Percentiles rank a stretch among this genome's conserved stretches.
Evolutionary conservation across 2,113 vertebrate species (phyloP).

Genomic region (Hemichromis elongatus): DNA sequence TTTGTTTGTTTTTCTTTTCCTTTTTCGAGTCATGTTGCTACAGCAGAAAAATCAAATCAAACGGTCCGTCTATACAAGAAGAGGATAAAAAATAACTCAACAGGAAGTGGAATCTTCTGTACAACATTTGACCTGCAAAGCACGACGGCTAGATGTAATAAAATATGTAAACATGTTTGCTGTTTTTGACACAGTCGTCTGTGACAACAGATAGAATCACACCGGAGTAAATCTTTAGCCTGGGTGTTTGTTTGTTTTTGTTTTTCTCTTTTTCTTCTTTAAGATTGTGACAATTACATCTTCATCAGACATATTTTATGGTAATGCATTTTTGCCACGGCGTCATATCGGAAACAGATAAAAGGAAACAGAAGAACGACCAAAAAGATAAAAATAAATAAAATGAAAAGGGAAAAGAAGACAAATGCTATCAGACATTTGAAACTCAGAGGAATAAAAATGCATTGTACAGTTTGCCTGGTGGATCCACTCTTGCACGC

Average conservation of each 20-base stretch:
- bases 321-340: constrained; percentile 69
- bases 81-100: constrained; percentile 57
- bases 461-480: constrained; percentile 22
- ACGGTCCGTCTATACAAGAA: constrained; percentile 76
- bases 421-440: constrained; percentile 24
- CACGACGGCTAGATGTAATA: constrained; percentile 86
- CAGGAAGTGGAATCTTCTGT: constrained; percentile 80
- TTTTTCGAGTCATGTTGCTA: constrained; percentile 45
- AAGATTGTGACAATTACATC: constrained; percentile 64
- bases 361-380: not conserved
- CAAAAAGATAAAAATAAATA: not conserved
- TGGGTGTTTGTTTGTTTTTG: constrained; percentile 25
- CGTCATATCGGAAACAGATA: constrained; percentile 14
- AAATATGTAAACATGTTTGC: constrained; percentile 95
- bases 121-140: constrained; percentile 83
- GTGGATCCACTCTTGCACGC: constrained; percentile 29
- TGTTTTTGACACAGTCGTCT: constrained; percentile 86
- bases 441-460: constrained; percentile 26
- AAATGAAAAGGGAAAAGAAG: not conserved
- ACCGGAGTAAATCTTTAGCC: constrained; percentile 73
- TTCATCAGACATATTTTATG: constrained; percentile 73
- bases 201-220: constrained; percentile 86
- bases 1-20: fast-evolving
- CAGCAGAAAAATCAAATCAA: constrained; percentile 59
- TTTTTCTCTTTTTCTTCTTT: constrained; percentile 34